These are phyloP conservation scores for Drosophila seguyi DNA, from an alignment of 1,140 invertebrate species.

Conservation along the genomic window DNA sequence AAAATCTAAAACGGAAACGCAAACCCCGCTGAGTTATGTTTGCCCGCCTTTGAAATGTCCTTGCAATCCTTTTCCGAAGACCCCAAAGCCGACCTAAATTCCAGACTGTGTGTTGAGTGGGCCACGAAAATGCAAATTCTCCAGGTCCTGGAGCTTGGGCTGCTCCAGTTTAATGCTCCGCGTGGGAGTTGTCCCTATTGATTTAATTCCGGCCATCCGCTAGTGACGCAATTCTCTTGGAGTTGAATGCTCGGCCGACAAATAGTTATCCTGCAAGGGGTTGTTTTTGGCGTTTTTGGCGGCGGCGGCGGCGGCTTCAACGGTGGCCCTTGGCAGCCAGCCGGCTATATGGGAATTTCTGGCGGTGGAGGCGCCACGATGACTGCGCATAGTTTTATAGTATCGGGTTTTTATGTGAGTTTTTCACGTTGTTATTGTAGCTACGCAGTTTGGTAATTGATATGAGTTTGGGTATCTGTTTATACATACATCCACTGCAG, in stretches of 20 bases:
- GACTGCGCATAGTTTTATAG: slow-evolving; percentile 80
- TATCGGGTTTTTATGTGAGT: slow-evolving; percentile 42
- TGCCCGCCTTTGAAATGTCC: slow-evolving; percentile 70
- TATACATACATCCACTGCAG: slow-evolving; percentile 38
- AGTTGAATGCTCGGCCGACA: slow-evolving; percentile 69
- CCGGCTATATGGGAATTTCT: slow-evolving; percentile 42
- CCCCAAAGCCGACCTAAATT: slow-evolving; percentile 60
- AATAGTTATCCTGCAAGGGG: slow-evolving; percentile 67
- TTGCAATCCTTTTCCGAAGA: slow-evolving; percentile 54
- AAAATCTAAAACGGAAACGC: slow-evolving; percentile 48
- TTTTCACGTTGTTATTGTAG: slow-evolving; percentile 49
- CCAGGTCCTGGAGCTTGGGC: slow-evolving; percentile 25
- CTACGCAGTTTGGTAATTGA: slow-evolving; percentile 41
- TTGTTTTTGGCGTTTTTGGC: slow-evolving; percentile 56
- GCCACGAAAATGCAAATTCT: slow-evolving; percentile 69
- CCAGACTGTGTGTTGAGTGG: slow-evolving; percentile 38
- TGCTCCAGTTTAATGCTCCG: slow-evolving; percentile 57
- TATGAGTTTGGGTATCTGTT: slow-evolving; percentile 36
- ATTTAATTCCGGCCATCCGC: slow-evolving; percentile 69
- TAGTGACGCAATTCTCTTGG: slow-evolving; percentile 69
- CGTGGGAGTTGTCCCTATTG: slow-evolving; percentile 80
- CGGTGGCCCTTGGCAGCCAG: slow-evolving; percentile 24
- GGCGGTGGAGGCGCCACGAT: slow-evolving; percentile 64
- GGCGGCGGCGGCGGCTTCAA: neutral
- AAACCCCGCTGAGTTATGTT: slow-evolving; percentile 63